phyloP scores from a whole-genome alignment of 2,797 vertebrate genomes.

The Phrynocephalus forsythii region DNA sequence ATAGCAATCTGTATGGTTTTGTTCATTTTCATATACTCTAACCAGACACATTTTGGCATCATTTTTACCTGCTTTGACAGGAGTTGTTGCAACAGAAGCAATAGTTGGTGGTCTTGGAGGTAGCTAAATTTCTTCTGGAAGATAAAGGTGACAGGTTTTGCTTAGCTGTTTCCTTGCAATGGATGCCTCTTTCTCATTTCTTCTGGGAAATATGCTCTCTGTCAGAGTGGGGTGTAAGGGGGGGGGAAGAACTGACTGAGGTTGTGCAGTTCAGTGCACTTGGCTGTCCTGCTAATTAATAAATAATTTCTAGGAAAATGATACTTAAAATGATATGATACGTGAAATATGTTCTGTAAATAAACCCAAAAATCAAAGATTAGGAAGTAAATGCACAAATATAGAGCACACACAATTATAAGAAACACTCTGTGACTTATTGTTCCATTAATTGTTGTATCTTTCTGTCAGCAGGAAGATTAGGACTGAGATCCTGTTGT shows the following conservation, averaged over 20 bases:
- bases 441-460: too few species aligned
- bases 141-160: conserved; percentile 29
- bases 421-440: neutral
- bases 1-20: neutral
- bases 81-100: neutral
- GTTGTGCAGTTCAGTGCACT: neutral
- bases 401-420: neutral
- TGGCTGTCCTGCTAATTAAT: conserved; percentile 4
- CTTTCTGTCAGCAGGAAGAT: too few species aligned
- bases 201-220: conserved; percentile 25
- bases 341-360: neutral
- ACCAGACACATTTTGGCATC: conserved; percentile 17
- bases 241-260: neutral
- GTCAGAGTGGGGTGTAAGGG: neutral
- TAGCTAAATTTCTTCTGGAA: neutral
- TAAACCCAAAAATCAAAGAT: neutral
- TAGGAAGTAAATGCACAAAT: neutral
- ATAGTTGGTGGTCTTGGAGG: neutral
- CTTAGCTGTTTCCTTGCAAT: conserved; percentile 30
- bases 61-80: conserved; percentile 15
- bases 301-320: conserved; percentile 22
- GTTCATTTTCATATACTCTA: conserved; percentile 13
- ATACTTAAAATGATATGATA: conserved; percentile 11
- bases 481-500: too few species aligned
- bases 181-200: neutral